Evolutionary conservation across 2,888 invertebrate species (phyloP), one percentile per base, ranked within the genome.

Genomic region (Pyrrhosoma nymphula): DNA sequence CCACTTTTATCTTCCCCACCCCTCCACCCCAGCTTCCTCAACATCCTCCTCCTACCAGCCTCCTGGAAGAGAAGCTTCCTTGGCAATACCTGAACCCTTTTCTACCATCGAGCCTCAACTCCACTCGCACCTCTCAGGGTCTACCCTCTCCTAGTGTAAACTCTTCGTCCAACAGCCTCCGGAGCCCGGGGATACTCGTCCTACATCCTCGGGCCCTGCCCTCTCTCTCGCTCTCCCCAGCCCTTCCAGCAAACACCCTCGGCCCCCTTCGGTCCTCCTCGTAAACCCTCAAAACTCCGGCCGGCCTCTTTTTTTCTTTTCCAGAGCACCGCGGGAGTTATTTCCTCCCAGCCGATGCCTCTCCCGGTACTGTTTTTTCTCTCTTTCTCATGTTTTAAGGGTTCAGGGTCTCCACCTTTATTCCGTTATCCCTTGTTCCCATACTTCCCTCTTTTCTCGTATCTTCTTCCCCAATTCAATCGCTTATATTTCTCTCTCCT

Each of bases 81-180:
- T 26, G 69, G 69, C 69, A 20, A 26, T 69, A 26, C 69, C 26
- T n/a, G 69, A 69, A 69, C 26, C n/a, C 69, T 69, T 69, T 56
- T 14, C 56, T 47, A 20, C 82, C 82, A 3, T 35, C 82, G 82
- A 35, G 30, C 12, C 35, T 35, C 82, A 3, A 4, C 60, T 60
- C 35, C 82, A 30, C 30, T 10, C 82, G 12, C 35, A 18, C 14
- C 30, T n/a, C 82, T n/a, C 14, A 35, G 14, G 30, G 26, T n/a
- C 69, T 26, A 12, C 82, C 82, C 82, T 82, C 82, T n/a, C 82
- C 35, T 35, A 82, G 82, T 82, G 82, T 82, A 82, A 82, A 82
- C 82, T 82, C 82, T 82, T 35, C 30, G 82, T 82, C 82, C 82
- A 35, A 82, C 82, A 35, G 30, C 82, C 30, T 35, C 82, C 82